These are phyloP conservation scores for Pollimyrus isidori DNA, from an alignment of 2,113 vertebrate species.

Conservation along the genomic window DNA sequence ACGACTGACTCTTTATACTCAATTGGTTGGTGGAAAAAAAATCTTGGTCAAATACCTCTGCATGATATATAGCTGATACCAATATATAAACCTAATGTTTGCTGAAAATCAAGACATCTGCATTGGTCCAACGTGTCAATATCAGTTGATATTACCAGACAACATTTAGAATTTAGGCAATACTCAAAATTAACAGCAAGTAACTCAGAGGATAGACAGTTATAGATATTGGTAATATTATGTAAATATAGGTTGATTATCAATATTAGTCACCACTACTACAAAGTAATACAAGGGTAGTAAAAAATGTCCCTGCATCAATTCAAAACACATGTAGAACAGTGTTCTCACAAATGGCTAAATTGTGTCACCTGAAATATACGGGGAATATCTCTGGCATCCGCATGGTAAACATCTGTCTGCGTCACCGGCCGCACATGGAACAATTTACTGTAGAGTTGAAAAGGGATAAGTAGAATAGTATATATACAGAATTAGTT, in stretches of 20 bases:
- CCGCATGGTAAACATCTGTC: conserved; percentile 95
- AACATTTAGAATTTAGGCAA: background rate
- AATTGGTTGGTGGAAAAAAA: background rate
- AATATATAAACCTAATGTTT: background rate
- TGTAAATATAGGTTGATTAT: background rate
- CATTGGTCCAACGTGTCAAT: background rate
- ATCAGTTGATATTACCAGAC: background rate
- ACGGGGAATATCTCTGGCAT: conserved; percentile 86
- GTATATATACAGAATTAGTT: background rate
- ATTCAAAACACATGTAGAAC: background rate
- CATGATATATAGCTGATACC: background rate
- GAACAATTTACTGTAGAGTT: conserved; percentile 78
- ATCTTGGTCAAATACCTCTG: background rate
- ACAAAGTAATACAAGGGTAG: background rate
- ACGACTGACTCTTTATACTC: background rate
- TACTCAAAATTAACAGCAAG: background rate
- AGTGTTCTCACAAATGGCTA: background rate
- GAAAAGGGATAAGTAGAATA: background rate
- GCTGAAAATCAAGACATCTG: background rate
- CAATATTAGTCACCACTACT: background rate
- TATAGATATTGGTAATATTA: background rate
- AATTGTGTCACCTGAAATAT: conserved; percentile 82
- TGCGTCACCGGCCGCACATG: conserved; percentile 92
- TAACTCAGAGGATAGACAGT: background rate
- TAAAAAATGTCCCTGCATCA: background rate